phyloP scores from a whole-genome alignment of 2,797 vertebrate species.

The Mycteria americana region DNA sequence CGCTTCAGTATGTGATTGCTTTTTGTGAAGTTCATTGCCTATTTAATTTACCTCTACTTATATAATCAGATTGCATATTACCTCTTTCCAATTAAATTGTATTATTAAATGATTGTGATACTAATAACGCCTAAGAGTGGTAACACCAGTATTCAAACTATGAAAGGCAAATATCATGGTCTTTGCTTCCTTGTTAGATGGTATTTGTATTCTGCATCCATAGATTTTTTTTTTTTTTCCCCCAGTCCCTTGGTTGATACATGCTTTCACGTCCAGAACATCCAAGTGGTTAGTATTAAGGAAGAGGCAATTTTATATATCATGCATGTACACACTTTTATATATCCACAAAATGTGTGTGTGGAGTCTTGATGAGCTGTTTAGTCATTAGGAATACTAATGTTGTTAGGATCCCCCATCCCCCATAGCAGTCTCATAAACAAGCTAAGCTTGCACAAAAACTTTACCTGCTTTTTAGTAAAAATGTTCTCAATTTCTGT shows the following conservation, averaged over 20 bases:
- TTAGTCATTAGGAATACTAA: neutral
- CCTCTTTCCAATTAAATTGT: slow-evolving; percentile 6
- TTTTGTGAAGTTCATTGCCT: neutral
- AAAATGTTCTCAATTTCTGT: neutral
- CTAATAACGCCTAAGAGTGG: neutral
- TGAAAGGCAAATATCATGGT: neutral
- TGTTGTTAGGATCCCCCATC: neutral
- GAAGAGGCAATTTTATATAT: neutral
- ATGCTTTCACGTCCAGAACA: neutral
- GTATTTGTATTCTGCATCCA: neutral
- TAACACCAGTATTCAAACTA: neutral
- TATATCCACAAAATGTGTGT: neutral
- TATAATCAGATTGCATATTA: neutral
- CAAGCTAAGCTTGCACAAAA: neutral
- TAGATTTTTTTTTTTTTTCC: neutral
- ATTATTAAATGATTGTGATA: neutral
- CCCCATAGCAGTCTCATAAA: neutral
- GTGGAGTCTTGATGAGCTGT: neutral
- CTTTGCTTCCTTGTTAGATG: neutral
- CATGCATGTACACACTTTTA: neutral
- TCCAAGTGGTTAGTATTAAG: neutral
- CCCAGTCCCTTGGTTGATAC: neutral
- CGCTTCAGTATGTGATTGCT: neutral
- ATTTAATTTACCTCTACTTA: neutral
- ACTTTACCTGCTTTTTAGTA: neutral